Percentiles rank a stretch among this genome's conserved stretches.
phyloP scores from a whole-genome alignment of 2,888 invertebrate genomes.

The Eupithecia tripunctaria region DNA sequence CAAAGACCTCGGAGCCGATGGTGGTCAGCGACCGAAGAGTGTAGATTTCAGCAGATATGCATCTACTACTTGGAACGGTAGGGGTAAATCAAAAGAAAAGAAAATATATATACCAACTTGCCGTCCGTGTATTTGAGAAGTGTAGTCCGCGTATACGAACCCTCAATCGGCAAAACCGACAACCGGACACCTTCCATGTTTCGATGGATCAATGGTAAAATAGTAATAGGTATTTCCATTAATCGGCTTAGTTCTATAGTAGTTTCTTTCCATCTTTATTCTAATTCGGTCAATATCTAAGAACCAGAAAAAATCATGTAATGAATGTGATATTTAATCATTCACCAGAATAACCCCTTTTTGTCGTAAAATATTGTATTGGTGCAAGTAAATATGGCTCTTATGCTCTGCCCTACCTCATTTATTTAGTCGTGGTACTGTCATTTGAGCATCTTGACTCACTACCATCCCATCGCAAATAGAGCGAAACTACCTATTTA shows the following conservation, averaged over 20 bases:
- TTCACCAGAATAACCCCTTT: background rate
- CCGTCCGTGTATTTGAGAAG: too few species aligned
- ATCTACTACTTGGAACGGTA: slow-evolving; percentile 66
- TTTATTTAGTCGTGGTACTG: background rate
- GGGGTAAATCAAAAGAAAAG: background rate
- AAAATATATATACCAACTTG: too few species aligned
- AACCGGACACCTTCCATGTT: too few species aligned
- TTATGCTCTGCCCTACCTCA: background rate
- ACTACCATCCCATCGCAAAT: slow-evolving; percentile 21
- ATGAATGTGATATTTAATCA: background rate
- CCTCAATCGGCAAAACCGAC: too few species aligned
- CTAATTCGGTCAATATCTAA: background rate
- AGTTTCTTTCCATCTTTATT: background rate
- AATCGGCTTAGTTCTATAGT: background rate
- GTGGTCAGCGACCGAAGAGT: slow-evolving; percentile 49
- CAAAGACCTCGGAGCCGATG: background rate
- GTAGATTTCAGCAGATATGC: slow-evolving; percentile 61
- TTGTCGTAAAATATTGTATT: background rate
- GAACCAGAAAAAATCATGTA: background rate
- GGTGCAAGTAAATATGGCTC: background rate
- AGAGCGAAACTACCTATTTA: background rate
- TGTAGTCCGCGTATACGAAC: too few species aligned
- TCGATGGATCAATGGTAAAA: too few species aligned
- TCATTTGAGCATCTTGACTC: slow-evolving; percentile 20
- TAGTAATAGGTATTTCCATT: background rate